Conservation (phyloP, 2,113 vertebrate genomes). For the Brienomyrus longianalis region DNA sequence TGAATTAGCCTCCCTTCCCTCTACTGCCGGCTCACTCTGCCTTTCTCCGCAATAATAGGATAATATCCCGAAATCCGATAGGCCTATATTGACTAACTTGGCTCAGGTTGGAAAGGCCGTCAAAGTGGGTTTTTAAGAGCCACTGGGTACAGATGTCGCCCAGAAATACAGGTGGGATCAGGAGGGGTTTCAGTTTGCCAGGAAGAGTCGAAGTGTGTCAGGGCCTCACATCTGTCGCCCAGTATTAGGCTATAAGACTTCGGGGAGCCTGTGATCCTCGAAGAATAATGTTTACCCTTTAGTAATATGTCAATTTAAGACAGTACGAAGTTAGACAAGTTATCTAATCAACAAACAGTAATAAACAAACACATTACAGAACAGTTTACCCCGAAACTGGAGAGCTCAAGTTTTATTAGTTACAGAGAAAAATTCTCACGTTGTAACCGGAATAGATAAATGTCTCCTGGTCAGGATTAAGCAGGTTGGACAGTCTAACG, state of each 20-base stretch:
- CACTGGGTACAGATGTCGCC: not conserved
- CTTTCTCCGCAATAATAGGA: not conserved
- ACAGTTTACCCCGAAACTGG: not conserved
- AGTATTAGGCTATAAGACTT: not conserved
- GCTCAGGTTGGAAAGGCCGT: not conserved
- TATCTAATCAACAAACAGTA: not conserved
- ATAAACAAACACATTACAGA: not conserved
- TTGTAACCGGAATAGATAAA: not conserved
- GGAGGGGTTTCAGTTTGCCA: not conserved
- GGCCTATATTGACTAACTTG: not conserved
- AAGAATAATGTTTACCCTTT: not conserved
- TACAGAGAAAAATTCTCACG: not conserved
- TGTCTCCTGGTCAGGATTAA: not conserved
- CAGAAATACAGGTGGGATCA: not conserved
- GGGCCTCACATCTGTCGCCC: not conserved
- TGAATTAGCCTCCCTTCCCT: not conserved
- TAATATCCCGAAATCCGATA: not conserved
- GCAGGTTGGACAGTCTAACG: not conserved
- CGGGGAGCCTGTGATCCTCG: not conserved
- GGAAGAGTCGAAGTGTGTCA: not conserved
- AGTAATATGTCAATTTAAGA: not conserved
- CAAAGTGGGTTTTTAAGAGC: not conserved
- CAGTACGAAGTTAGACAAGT: not conserved
- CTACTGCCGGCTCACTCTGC: not conserved
- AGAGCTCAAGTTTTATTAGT: not conserved